Evolutionary conservation across 2,888 invertebrate species (phyloP).

Genomic region (Cephus pulcher): DNA sequence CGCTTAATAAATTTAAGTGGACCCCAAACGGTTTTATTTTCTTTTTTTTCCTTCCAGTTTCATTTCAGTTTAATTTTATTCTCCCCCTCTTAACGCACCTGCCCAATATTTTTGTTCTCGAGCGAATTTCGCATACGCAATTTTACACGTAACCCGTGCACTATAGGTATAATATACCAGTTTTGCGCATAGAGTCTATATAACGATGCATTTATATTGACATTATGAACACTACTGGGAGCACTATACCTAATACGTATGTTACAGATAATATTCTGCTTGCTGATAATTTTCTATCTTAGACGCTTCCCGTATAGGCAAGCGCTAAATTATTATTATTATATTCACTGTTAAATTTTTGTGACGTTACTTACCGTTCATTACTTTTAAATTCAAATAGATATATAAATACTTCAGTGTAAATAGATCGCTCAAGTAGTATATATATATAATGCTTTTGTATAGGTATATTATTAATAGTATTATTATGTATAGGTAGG

Average conservation of each 20-base stretch:
- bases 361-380: not conserved
- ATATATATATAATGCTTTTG: conserved; percentile 20
- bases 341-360: not conserved
- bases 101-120: not conserved
- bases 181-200: too few species aligned
- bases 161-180: not conserved
- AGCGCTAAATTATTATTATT: not conserved
- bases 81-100: not conserved
- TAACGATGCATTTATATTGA: too few species aligned
- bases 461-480: not conserved
- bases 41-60: not conserved
- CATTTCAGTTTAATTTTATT: not conserved
- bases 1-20: conserved; percentile 53
- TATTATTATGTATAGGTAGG: not conserved
- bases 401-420: conserved; percentile 40
- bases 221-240: too few species aligned
- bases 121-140: not conserved
- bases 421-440: conserved; percentile 51
- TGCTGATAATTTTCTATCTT: not conserved
- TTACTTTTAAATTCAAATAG: not conserved
- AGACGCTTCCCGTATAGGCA: not conserved
- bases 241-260: too few species aligned
- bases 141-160: not conserved
- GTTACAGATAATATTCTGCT: not conserved
- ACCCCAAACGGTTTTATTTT: conserved; percentile 45